Evolutionary conservation across 2,113 vertebrate genomes (phyloP).

Genomic region (Cepphus grylle): DNA sequence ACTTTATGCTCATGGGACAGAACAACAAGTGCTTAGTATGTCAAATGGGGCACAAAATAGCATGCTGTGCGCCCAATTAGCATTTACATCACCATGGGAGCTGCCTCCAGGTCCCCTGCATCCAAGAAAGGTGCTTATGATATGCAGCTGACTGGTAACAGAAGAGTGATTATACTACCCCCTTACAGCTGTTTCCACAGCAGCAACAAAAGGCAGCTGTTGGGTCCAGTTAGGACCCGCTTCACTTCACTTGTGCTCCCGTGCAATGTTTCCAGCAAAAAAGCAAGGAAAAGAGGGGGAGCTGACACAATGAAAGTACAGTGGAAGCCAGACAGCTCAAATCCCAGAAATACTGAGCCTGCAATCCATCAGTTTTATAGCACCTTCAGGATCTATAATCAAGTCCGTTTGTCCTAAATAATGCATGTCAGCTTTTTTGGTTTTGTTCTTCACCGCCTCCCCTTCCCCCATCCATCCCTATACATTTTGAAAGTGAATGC

Average conservation of each 20-base stretch:
- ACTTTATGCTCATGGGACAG: not conserved
- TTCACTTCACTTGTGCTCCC: slow-evolving; percentile 9
- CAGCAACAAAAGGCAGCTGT: slow-evolving; percentile 59
- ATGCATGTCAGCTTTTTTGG: not conserved
- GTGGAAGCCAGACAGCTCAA: slow-evolving; percentile 36
- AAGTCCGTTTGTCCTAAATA: not conserved
- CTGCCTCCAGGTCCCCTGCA: not conserved
- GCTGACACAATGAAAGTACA: slow-evolving; percentile 35
- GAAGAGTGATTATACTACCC: slow-evolving; percentile 18
- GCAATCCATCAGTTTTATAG: slow-evolving; percentile 41
- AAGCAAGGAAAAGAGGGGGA: not conserved
- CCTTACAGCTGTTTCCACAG: slow-evolving; percentile 50
- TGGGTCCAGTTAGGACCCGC: slow-evolving; percentile 13
- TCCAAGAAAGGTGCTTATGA: slow-evolving; percentile 33
- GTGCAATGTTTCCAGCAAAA: slow-evolving; percentile 8
- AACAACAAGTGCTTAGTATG: slow-evolving; percentile 8
- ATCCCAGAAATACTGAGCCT: not conserved
- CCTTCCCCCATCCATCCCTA: not conserved
- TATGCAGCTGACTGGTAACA: slow-evolving; percentile 18
- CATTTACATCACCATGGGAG: slow-evolving; percentile 22
- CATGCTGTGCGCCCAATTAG: not conserved
- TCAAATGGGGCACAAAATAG: slow-evolving; percentile 8
- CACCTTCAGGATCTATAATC: slow-evolving; percentile 27
- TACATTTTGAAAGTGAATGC: fast-evolving
- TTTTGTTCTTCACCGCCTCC: not conserved